These are phyloP conservation scores for Homarus gammarus DNA, from an alignment of 2,888 invertebrate genomes.

Conservation along the genomic window DNA sequence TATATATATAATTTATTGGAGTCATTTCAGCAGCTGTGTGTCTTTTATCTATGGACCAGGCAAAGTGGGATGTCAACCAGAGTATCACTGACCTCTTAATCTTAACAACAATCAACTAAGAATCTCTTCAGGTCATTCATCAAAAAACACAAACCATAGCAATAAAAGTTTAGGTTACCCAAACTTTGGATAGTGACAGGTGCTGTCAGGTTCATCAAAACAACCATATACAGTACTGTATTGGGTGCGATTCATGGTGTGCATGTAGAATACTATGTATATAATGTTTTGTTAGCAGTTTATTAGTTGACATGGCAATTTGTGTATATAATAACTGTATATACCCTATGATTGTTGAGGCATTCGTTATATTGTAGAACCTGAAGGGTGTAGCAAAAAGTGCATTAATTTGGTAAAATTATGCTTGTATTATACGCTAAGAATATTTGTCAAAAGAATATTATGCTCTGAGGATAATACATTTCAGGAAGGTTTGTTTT, in stretches of 20 bases:
- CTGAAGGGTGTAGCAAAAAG: slow-evolving; percentile 6
- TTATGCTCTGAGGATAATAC: background rate
- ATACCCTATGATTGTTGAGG: slow-evolving; percentile 48
- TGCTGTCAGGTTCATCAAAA: background rate
- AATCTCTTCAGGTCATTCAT: background rate
- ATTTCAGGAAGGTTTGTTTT: slow-evolving; percentile 28
- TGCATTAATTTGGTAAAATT: slow-evolving; percentile 22
- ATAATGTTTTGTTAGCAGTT: slow-evolving; percentile 55
- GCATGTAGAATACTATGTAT: slow-evolving; percentile 56
- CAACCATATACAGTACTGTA: background rate
- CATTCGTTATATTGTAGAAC: slow-evolving; percentile 36
- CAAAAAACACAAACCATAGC: background rate
- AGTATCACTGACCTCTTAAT: background rate
- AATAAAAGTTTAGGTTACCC: background rate
- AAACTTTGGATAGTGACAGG: background rate
- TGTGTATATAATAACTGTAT: slow-evolving; percentile 60
- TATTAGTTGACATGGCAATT: slow-evolving; percentile 28
- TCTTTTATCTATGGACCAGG: background rate
- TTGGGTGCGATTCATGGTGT: slow-evolving; percentile 55
- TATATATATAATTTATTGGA: background rate
- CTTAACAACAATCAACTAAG: background rate
- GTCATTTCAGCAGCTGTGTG: background rate
- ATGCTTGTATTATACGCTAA: slow-evolving; percentile 47
- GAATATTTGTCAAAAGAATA: slow-evolving; percentile 1
- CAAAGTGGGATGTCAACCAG: background rate